Conservation (phyloP, 2,113 vertebrate genomes). For the Pomatorhinus ruficollis region DNA sequence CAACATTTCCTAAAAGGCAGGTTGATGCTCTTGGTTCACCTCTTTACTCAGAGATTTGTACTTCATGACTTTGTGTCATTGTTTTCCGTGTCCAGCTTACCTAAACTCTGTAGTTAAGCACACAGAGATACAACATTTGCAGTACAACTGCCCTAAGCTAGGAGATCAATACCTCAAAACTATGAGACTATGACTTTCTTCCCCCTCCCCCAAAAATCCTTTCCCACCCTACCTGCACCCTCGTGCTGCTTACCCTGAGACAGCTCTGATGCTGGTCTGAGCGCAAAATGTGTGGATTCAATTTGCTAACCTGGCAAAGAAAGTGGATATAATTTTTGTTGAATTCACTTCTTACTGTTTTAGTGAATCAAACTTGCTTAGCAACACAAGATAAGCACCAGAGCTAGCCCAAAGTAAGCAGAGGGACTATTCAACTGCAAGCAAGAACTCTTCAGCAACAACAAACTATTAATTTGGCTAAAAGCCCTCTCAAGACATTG, state of each 20-base stretch:
- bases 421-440: neutral
- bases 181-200: neutral
- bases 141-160: neutral
- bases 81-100: neutral
- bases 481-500: neutral
- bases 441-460: neutral
- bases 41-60: neutral
- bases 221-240: neutral
- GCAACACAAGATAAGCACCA: constrained; percentile 47
- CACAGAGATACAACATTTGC: neutral
- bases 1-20: neutral
- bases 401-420: constrained; percentile 59
- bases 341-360: neutral
- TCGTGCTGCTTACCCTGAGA: constrained; percentile 31
- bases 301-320: constrained; percentile 51
- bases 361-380: constrained; percentile 15
- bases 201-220: neutral
- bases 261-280: constrained; percentile 51
- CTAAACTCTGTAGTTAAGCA: neutral
- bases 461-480: neutral
- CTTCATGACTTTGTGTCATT: neutral
- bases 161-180: neutral
- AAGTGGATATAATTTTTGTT: constrained; percentile 26
- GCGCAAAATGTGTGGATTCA: constrained; percentile 16
- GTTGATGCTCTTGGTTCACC: neutral